These are phyloP conservation scores for Nowickia ferox DNA, from an alignment of 2,888 invertebrate species.

Conservation along the genomic window DNA sequence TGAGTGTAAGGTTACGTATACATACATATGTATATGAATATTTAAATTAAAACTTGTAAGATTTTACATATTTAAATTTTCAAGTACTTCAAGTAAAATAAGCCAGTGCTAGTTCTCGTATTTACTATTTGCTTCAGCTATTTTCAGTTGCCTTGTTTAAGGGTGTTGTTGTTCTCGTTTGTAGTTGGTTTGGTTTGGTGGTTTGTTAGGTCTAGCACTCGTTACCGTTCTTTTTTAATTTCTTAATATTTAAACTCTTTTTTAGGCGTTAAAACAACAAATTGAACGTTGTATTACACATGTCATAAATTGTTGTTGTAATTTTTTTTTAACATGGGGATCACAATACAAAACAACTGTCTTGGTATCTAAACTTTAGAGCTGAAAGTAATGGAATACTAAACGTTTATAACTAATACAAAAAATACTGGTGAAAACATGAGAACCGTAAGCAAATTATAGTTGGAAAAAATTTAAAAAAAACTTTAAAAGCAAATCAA, in stretches of 20 bases:
- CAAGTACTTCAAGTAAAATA: conserved; percentile 16
- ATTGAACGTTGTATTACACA: conserved; percentile 30
- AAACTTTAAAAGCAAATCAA: no score
- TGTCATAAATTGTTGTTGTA: conserved; percentile 25
- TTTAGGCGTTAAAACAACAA: conserved; percentile 59
- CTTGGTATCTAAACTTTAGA: not conserved
- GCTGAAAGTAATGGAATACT: conserved; percentile 66
- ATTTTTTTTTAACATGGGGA: conserved; percentile 4
- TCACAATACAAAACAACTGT: conserved; percentile 7
- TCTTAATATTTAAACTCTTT: conserved; percentile 22
- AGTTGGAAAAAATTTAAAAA: no score
- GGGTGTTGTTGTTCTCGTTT: conserved; percentile 16
- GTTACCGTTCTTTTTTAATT: conserved; percentile 13
- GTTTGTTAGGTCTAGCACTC: conserved; percentile 38
- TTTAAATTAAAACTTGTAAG: conserved; percentile 37
- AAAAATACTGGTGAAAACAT: conserved; percentile 11
- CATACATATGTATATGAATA: not conserved
- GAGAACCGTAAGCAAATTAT: not conserved
- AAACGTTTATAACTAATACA: conserved; percentile 78
- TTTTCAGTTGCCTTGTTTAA: conserved; percentile 13
- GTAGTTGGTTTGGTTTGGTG: conserved; percentile 35
- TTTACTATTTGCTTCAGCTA: conserved; percentile 44
- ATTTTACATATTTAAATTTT: conserved; percentile 53
- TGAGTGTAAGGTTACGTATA: not conserved
- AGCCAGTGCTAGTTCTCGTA: conserved; percentile 34